Evolutionary conservation across 1,140 invertebrate species (phyloP), one percentile per base, ranked within the genome.

Genomic region (Cyclargus thomasi): DNA sequence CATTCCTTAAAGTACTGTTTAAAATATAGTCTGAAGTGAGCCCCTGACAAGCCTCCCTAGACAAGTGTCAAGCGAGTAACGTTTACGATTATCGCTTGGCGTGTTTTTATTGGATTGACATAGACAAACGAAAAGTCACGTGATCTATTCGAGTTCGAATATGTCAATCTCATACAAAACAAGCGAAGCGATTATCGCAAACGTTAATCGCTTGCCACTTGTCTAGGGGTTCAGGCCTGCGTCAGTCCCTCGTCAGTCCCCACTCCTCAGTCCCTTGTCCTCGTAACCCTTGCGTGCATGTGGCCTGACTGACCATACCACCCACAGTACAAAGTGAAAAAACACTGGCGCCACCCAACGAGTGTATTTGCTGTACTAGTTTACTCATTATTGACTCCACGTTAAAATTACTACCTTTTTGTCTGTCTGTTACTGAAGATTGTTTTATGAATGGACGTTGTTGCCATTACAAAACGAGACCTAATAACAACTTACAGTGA

Each of bases 301-400:
- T 11, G 20, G 17, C 55, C 55, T 20, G 55, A 11, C 20, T 59
- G 55, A 16, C 10, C n/a, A 17, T 17, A 11, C 55, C 55, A 20
- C 55, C 55, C 55, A 59, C 55, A 2, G 17, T 7, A 59, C 17
- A 59, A 59, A 21, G 11, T 59, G 55, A 59, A 59, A 59, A 59
- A 20, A 21, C 55, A 20, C 17, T 59, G 55, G 55, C 18, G 55
- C 55, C 55, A 59, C 55, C 55, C 55, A 59, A 8, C 17, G 55
- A 20, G 55, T 20, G 17, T 59, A 6, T 59, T 59, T 59, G 55
- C 55, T 4, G 55, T 47, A 47, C 39, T 47, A 47, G 14, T 47
- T 47, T 47, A 47, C 39, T 47, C 39, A 47, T 47, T 47, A 47
- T 16, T 47, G 39, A 47, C 39, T 47, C 0, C 39, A 47, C 11